Conservation (phyloP, 1,140 invertebrate species). For the Uloborus diversus region DNA sequence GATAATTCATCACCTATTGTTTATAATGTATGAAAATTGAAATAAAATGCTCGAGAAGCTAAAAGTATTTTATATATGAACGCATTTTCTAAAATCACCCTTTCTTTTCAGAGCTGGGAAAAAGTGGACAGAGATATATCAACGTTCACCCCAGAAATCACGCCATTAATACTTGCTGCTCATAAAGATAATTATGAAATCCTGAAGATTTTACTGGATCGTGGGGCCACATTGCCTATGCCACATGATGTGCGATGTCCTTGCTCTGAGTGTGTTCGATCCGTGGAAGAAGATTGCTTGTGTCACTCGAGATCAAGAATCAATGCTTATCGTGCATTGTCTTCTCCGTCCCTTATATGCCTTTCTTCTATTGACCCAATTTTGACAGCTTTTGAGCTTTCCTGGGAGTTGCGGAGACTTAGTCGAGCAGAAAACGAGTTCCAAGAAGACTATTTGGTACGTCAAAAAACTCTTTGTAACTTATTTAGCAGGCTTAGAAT, state of each 20-base stretch:
- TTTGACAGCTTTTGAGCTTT: conserved; percentile 96
- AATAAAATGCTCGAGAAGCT: too few species aligned
- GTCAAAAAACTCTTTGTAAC: too few species aligned
- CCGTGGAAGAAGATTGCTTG: conserved; percentile 83
- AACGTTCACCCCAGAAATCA: conserved; percentile 97
- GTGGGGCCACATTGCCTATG: conserved; percentile 86
- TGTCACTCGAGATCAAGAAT: conserved; percentile 89
- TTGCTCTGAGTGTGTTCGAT: conserved; percentile 89
- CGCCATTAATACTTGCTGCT: conserved; percentile 92
- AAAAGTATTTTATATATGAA: too few species aligned
- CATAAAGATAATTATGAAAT: conserved; percentile 99
- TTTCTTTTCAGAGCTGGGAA: conserved; percentile 86
- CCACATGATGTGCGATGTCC: conserved; percentile 90
- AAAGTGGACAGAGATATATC: conserved; percentile 85
- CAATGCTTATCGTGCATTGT: conserved; percentile 90
- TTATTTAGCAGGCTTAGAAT: too few species aligned
- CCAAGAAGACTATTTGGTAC: conserved; percentile 77
- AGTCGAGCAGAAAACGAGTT: conserved; percentile 98
- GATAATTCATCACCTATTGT: too few species aligned
- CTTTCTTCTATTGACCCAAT: conserved; percentile 97
- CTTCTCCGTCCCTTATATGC: conserved; percentile 93
- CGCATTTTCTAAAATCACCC: too few species aligned
- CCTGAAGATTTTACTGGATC: conserved; percentile 94
- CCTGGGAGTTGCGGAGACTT: conserved; percentile 91
- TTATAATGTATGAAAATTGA: too few species aligned